These are phyloP conservation scores for Drosophila acutilabella DNA, from an alignment of 2,888 invertebrate species.

Conservation along the genomic window DNA sequence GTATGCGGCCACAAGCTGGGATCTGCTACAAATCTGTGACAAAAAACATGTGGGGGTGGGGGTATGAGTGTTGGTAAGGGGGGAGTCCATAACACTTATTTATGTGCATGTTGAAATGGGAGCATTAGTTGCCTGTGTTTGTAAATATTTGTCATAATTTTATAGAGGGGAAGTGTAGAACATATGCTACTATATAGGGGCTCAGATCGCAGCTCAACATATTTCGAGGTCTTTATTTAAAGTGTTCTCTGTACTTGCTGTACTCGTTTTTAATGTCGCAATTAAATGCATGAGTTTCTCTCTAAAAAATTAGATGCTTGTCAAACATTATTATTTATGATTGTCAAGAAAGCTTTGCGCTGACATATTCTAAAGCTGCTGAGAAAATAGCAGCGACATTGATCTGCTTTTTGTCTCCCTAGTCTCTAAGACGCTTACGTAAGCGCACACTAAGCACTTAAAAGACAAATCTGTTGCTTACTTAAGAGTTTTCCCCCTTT, in stretches of 20 bases:
- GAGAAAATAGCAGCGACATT: slow-evolving; percentile 6
- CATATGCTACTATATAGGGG: slow-evolving; percentile 48
- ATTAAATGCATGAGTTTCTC: slow-evolving; percentile 78
- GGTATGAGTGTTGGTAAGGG: slow-evolving; percentile 22
- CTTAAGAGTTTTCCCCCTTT: slow-evolving; percentile 7
- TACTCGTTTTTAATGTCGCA: slow-evolving; percentile 74
- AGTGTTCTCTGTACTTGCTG: slow-evolving; percentile 50
- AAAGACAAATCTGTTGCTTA: slow-evolving; percentile 49
- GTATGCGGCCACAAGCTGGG: slow-evolving; percentile 22
- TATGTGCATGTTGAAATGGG: slow-evolving; percentile 82
- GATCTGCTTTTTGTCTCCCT: slow-evolving; percentile 13
- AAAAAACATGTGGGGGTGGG: slow-evolving; percentile 32
- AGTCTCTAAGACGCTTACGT: neutral
- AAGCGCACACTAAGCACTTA: slow-evolving; percentile 8
- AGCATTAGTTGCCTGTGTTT: slow-evolving; percentile 78
- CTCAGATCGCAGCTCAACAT: neutral
- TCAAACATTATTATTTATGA: slow-evolving; percentile 81
- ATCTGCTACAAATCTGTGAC: slow-evolving; percentile 70
- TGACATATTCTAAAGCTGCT: slow-evolving; percentile 9
- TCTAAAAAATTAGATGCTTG: slow-evolving; percentile 77
- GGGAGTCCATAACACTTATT: slow-evolving; percentile 77
- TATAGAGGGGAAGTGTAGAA: slow-evolving; percentile 34
- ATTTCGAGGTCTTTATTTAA: slow-evolving; percentile 31
- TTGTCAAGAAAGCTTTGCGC: slow-evolving; percentile 51
- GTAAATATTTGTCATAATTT: slow-evolving; percentile 82